A percentile compares a stretch with the other conserved stretches of the same genome.
These are phyloP conservation scores for Bombus breviceps DNA, from an alignment of 1,140 invertebrate species.

Conservation along the genomic window DNA sequence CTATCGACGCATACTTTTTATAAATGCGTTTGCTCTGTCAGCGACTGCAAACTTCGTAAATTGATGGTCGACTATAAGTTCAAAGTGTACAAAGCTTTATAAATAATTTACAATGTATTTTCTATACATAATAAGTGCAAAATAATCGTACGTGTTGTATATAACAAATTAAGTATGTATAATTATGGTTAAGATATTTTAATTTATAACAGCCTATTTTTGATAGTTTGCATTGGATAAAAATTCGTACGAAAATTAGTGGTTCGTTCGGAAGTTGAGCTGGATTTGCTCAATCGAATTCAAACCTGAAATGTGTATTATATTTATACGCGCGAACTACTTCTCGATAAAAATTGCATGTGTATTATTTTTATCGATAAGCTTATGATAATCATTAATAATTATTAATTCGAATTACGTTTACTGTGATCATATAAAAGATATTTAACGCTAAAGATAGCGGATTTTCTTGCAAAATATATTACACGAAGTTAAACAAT, in stretches of 20 bases:
- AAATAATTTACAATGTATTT: background rate
- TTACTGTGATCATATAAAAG: conserved; percentile 31
- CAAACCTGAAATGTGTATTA: no score
- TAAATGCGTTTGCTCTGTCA: background rate
- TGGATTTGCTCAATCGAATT: background rate
- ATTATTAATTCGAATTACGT: background rate
- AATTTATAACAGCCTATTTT: conserved; percentile 6
- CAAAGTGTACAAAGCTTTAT: conserved; percentile 7
- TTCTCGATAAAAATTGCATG: background rate
- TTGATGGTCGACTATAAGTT: background rate
- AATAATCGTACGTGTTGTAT: background rate
- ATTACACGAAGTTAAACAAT: conserved; percentile 2
- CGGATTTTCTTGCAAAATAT: conserved; percentile 11
- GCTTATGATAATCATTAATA: conserved; percentile 14
- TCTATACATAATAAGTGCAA: background rate
- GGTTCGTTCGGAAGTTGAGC: background rate
- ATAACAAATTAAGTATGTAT: background rate
- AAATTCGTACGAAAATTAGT: background rate
- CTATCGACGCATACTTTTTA: conserved; percentile 1
- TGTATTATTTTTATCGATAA: background rate
- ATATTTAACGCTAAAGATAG: conserved; percentile 21
- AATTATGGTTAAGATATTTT: conserved; percentile 13
- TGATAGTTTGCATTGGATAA: background rate
- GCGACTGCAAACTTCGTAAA: background rate
- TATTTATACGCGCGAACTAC: background rate